phyloP scores from a whole-genome alignment of 2,888 invertebrate species.

The Mycalesis mineus region DNA sequence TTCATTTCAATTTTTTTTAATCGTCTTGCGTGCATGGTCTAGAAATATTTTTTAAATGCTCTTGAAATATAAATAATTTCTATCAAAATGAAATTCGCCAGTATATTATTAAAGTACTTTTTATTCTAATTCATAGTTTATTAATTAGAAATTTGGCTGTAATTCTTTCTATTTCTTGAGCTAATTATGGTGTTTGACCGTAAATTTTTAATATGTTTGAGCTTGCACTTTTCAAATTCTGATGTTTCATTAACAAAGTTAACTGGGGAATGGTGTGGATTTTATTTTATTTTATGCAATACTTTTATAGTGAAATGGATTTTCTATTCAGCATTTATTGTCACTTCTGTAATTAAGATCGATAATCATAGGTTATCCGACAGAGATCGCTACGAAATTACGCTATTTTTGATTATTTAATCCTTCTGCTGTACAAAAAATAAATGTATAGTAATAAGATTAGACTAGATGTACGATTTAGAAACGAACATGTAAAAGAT shows the following conservation, averaged over 20 bases:
- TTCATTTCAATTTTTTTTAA: too few species aligned
- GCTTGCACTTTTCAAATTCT: neutral
- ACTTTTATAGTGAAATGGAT: neutral
- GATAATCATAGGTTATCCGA: neutral
- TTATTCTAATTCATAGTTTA: too few species aligned
- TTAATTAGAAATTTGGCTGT: too few species aligned
- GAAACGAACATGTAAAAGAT: too few species aligned
- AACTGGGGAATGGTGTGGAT: slow-evolving; percentile 35
- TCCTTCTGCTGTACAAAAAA: too few species aligned
- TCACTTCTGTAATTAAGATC: neutral
- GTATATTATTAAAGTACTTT: too few species aligned
- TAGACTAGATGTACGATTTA: too few species aligned
- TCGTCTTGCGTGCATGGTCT: neutral
- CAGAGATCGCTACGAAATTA: neutral
- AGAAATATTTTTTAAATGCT: neutral
- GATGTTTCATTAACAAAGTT: slow-evolving; percentile 12
- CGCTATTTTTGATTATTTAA: too few species aligned
- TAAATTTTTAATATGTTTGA: neutral
- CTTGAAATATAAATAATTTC: neutral
- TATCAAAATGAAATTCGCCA: neutral
- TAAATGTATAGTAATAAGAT: too few species aligned
- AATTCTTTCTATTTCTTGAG: neutral
- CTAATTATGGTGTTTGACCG: too few species aligned
- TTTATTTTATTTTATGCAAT: neutral
- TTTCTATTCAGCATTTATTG: neutral